Evolutionary conservation across 1,140 invertebrate species (phyloP).

Genomic region (Hermatobates lingyangjiaoensis): DNA sequence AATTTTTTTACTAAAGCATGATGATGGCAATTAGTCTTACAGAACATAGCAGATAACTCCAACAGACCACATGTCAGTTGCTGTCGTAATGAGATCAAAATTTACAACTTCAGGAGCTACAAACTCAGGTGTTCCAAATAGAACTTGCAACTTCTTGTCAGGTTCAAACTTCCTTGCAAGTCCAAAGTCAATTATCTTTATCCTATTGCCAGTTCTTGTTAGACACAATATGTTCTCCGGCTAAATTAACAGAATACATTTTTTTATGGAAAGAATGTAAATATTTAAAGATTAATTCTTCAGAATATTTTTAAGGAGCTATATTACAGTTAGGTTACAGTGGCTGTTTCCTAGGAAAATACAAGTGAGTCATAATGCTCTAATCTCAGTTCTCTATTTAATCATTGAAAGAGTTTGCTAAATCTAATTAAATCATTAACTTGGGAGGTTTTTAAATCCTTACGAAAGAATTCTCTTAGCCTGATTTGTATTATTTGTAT

Average conservation of each 20-base stretch:
- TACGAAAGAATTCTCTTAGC: too few species aligned
- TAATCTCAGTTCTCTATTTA: too few species aligned
- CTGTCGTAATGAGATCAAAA: slow-evolving; percentile 86
- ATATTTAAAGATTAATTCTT: too few species aligned
- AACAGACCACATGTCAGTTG: slow-evolving; percentile 95
- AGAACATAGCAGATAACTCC: slow-evolving; percentile 94
- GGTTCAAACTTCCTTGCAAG: slow-evolving; percentile 82
- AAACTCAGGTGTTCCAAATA: slow-evolving; percentile 97
- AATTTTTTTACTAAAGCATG: slow-evolving; percentile 2
- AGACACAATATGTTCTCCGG: slow-evolving; percentile 95
- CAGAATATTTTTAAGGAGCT: too few species aligned
- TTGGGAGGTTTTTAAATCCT: too few species aligned
- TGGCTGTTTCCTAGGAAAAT: too few species aligned
- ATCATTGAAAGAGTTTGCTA: too few species aligned
- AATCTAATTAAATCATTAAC: too few species aligned
- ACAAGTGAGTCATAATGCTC: too few species aligned
- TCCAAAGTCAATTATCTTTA: slow-evolving; percentile 97
- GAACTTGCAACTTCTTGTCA: slow-evolving; percentile 70
- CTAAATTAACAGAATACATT: slow-evolving; percentile 33
- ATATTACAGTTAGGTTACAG: too few species aligned
- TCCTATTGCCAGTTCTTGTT: slow-evolving; percentile 82
- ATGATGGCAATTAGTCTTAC: slow-evolving; percentile 46
- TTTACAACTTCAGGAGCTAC: slow-evolving; percentile 97
- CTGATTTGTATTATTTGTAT: too few species aligned
- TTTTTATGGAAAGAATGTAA: too few species aligned